A percentile compares a stretch with the other conserved stretches of the same genome.
phyloP scores from a whole-genome alignment of 2,797 vertebrate species.

The Okamejei kenojei region DNA sequence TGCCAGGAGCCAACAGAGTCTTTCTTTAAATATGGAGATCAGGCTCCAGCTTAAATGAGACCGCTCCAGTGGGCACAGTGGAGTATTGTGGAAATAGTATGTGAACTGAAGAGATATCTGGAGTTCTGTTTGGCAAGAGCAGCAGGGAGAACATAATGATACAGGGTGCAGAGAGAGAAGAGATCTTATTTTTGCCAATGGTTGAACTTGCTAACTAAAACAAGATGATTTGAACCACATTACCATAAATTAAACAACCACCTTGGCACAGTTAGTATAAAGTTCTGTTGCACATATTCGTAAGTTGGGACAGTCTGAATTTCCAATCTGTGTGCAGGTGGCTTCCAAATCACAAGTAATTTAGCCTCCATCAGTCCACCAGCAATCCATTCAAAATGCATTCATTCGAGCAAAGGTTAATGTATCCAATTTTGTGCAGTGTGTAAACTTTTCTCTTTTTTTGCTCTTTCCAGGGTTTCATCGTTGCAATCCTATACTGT shows the following conservation, averaged over 20 bases:
- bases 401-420: not conserved
- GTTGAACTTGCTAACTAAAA: not conserved
- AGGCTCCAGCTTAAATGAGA: not conserved
- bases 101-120: not conserved
- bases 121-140: not conserved
- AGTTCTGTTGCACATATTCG: not conserved
- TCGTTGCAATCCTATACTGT: conserved; percentile 27
- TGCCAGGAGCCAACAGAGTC: not conserved
- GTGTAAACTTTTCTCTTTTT: not conserved
- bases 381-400: not conserved
- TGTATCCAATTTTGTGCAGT: not conserved
- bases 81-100: no score
- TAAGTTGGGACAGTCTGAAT: not conserved
- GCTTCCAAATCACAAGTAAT: not conserved
- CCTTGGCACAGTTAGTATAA: not conserved
- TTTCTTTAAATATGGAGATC: not conserved
- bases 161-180: no score
- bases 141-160: not conserved
- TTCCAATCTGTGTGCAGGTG: not conserved
- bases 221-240: not conserved
- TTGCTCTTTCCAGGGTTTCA: conserved; percentile 8
- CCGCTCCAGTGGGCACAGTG: not conserved
- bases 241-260: not conserved
- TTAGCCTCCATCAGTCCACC: not conserved
- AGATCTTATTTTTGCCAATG: not conserved